Evolutionary conservation across 2,797 vertebrate genomes (phyloP), one percentile per base, ranked within the genome.

Genomic region (Hylomyscus alleni): DNA sequence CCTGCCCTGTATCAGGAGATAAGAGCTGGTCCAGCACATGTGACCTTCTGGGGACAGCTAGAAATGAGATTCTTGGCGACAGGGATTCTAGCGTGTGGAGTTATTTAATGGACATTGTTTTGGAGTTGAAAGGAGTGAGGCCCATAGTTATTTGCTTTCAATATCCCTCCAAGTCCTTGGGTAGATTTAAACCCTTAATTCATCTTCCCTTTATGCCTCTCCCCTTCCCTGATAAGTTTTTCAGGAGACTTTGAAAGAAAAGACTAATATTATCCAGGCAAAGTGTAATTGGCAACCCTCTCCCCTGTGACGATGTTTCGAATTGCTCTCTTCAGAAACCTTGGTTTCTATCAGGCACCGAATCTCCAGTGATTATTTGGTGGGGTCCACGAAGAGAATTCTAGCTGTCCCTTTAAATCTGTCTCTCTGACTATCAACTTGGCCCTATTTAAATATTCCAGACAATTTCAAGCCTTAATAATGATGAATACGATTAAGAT

Each of bases 401-500:
- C 58, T 86, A 95, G 87, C 94, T 96, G 56, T 96, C 96, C 91
- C 96, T 98, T 98, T 98, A 98, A 98, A 15, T 98, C 90, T 83
- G 77, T 93, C 87, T 80, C 77, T 98, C 93, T 11, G 73, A 98
- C 98, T 98, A 98, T 98, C 96, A 81, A 89, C 98, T 98, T 98
- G 98, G 96, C 90, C 94, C 97, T 98, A 98, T 98, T 98, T 98
- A 98, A 98, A 98, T 98, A 98, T 98, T 98, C 98, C 97, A 94
- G 97, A 97, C 98, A 97, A 98, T 98, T 98, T 98, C 87, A 94
- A 98, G 97, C 60, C 96, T 98, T 98, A 98, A 98, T 98, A 98
- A 98, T 98, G 98, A 98, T 98, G 98, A 98, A 99, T 98, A 98
- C 26, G 97, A 98, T 98, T 98, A 97, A 98, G 98, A 98, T 98